A percentile compares a stretch with the other conserved stretches of the same genome.
Evolutionary conservation across 2,113 vertebrate species (phyloP).

Genomic region (Cyanistes caeruleus): DNA sequence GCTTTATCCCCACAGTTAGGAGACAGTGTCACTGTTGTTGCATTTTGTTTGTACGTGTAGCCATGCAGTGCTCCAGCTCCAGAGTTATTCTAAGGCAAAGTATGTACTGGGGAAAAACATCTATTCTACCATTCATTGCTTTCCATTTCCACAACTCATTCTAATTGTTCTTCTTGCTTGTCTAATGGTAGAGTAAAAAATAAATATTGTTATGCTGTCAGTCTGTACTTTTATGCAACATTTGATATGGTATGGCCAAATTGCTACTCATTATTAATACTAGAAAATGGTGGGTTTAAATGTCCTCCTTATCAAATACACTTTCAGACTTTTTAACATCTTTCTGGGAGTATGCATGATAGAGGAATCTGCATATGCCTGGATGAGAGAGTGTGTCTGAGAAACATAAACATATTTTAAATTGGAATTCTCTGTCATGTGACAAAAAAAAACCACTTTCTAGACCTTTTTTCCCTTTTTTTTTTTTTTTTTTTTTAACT

Average conservation of each 20-base stretch:
- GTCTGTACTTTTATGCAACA: neutral
- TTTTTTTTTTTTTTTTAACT: neutral
- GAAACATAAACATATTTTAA: neutral
- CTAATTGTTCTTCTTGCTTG: neutral
- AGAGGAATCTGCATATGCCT: neutral
- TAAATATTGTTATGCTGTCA: neutral
- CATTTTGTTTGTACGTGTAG: neutral
- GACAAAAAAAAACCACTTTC: neutral
- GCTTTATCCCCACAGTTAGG: neutral
- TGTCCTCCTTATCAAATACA: neutral
- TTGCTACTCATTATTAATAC: neutral
- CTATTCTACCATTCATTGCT: neutral
- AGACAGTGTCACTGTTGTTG: neutral
- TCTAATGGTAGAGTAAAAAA: neutral
- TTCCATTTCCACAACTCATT: neutral
- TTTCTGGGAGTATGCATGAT: neutral
- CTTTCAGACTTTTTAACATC: neutral
- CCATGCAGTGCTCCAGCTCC: neutral
- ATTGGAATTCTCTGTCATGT: neutral
- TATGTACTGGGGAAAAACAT: neutral
- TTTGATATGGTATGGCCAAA: neutral
- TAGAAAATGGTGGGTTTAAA: neutral
- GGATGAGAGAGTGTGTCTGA: neutral
- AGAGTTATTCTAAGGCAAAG: neutral
- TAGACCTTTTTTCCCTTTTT: neutral